Evolutionary conservation across 2,113 vertebrate genomes (phyloP).

Genomic region (Podarcis raffonei): DNA sequence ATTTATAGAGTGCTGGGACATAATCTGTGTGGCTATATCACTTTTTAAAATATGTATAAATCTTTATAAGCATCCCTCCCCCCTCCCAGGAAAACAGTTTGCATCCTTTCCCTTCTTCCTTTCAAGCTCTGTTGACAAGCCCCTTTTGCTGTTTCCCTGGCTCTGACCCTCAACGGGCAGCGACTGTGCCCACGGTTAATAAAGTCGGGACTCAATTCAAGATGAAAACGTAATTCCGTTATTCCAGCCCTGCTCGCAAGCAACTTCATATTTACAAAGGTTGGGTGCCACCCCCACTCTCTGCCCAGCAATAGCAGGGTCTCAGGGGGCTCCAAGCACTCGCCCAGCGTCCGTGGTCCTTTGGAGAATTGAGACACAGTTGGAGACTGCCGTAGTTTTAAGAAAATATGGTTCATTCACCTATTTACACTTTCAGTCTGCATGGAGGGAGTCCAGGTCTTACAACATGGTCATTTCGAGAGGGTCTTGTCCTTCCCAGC

Average conservation of each 20-base stretch:
- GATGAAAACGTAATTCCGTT: not conserved
- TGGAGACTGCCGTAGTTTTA: too few relatives aligned
- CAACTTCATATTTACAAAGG: too few relatives aligned
- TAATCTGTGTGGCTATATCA: not conserved
- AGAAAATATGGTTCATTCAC: too few relatives aligned
- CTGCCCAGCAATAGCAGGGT: too few relatives aligned
- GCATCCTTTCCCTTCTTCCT: not conserved
- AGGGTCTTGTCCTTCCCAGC: too few relatives aligned
- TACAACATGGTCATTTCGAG: too few relatives aligned
- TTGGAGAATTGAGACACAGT: too few relatives aligned
- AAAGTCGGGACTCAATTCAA: conserved; percentile 11
- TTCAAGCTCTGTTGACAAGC: not conserved
- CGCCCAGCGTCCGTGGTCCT: too few relatives aligned
- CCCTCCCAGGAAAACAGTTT: not conserved
- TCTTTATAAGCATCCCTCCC: conserved; percentile 6
- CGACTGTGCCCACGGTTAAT: not conserved
- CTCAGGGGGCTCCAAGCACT: too few relatives aligned
- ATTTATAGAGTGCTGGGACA: conserved; percentile 45
- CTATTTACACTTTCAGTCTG: too few relatives aligned
- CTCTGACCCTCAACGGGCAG: conserved; percentile 1
- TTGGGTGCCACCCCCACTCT: too few relatives aligned
- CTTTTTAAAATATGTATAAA: conserved; percentile 44
- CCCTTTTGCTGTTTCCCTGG: not conserved
- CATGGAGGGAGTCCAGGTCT: too few relatives aligned
- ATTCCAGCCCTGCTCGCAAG: not conserved